Evolutionary conservation across 2,888 invertebrate species (phyloP).

Genomic region (Lagria hirta): DNA sequence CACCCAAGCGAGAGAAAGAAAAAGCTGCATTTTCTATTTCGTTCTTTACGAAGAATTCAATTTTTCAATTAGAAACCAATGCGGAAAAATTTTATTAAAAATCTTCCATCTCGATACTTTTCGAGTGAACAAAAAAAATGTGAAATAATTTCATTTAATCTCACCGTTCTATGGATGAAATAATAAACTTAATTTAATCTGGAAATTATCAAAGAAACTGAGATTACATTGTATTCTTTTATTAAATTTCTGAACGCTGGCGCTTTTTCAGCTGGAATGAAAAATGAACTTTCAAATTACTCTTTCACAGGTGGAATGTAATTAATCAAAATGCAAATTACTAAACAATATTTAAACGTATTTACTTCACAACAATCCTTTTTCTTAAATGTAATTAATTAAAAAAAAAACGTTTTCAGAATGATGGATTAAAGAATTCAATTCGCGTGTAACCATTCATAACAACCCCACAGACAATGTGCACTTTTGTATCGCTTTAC

Average conservation of each 20-base stretch:
- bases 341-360: conserved; percentile 4
- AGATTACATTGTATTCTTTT: conserved; percentile 3
- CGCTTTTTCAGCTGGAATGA: conserved; percentile 1
- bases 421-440: conserved; percentile 12
- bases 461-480: conserved; percentile 3
- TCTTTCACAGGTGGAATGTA: conserved; percentile 1
- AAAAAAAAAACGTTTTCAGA: background rate
- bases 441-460: background rate
- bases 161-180: conserved; percentile 3
- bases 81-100: conserved; percentile 7
- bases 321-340: conserved; percentile 15
- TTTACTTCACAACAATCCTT: conserved; percentile 3
- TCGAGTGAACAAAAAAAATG: background rate
- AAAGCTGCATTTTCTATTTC: no score
- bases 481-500: background rate
- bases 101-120: background rate
- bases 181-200: conserved; percentile 8
- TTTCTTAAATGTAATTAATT: conserved; percentile 4
- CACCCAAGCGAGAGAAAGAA: no score
- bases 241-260: conserved; percentile 7
- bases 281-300: background rate
- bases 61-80: conserved; percentile 7
- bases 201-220: conserved; percentile 9
- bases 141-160: background rate
- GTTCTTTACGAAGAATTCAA: conserved; percentile 1